Percentiles rank a stretch among this genome's conserved stretches.
Evolutionary conservation across 2,888 invertebrate species (phyloP).

Genomic region (Aplocera efformata): DNA sequence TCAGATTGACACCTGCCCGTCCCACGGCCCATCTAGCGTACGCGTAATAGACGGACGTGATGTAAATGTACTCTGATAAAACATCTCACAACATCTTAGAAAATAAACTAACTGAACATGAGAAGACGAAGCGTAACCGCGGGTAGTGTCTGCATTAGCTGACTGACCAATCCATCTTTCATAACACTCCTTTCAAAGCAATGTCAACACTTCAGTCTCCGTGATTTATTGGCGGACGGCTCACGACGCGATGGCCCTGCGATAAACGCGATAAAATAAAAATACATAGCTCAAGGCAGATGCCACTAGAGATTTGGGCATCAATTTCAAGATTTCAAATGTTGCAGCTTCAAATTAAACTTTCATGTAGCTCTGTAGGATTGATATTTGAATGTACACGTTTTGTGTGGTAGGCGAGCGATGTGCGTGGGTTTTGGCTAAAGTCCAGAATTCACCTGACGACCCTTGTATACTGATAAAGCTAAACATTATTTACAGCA

Average conservation of each 20-base stretch:
- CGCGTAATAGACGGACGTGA: slow-evolving; percentile 20
- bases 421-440: slow-evolving; percentile 68
- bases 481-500: slow-evolving; percentile 69
- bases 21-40: slow-evolving; percentile 42
- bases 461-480: slow-evolving; percentile 72
- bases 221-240: slow-evolving; percentile 45
- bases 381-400: slow-evolving; percentile 34
- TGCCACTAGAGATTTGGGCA: slow-evolving; percentile 69
- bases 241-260: slow-evolving; percentile 46
- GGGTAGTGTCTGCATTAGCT: not conserved
- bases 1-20: slow-evolving; percentile 59
- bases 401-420: slow-evolving; percentile 42
- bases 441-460: slow-evolving; percentile 72
- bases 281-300: slow-evolving; percentile 65
- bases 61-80: slow-evolving; percentile 6
- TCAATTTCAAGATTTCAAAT: slow-evolving; percentile 55
- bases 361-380: slow-evolving; percentile 33
- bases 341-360: slow-evolving; percentile 32
- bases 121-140: not conserved
- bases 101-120: slow-evolving; percentile 5
- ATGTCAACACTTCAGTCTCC: slow-evolving; percentile 37
- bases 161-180: slow-evolving; percentile 27
- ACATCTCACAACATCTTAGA: slow-evolving; percentile 10
- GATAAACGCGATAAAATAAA: slow-evolving; percentile 58
- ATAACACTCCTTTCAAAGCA: slow-evolving; percentile 37